These are phyloP conservation scores for Cyanocitta stelleri DNA, from an alignment of 2,113 vertebrate species.

Conservation along the genomic window DNA sequence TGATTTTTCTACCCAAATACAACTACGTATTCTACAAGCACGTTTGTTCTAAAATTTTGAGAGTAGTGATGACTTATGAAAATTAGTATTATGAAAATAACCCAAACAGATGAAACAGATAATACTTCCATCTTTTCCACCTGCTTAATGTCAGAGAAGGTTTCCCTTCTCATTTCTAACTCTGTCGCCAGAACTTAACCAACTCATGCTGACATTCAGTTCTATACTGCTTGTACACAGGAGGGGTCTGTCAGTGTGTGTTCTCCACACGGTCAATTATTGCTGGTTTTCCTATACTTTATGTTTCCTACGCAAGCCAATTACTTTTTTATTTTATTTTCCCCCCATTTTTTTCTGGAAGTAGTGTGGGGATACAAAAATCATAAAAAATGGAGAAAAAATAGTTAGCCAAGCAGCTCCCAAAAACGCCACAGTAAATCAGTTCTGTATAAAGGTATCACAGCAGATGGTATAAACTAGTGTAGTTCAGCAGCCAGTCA, in stretches of 20 bases:
- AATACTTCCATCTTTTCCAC: not conserved
- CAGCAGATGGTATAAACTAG: not conserved
- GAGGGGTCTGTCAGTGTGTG: not conserved
- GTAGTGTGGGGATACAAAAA: not conserved
- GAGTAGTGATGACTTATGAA: not conserved
- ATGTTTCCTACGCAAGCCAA: not conserved
- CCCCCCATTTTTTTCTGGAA: rapidly evolving
- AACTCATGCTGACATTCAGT: not conserved
- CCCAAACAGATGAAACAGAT: not conserved
- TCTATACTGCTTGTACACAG: not conserved
- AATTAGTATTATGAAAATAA: not conserved
- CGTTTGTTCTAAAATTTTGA: not conserved
- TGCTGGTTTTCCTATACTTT: not conserved
- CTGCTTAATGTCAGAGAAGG: not conserved
- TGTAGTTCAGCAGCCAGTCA: not conserved
- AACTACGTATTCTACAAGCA: not conserved
- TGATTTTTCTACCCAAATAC: not conserved
- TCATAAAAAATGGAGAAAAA: not conserved
- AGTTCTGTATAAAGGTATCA: not conserved
- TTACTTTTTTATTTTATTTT: not conserved
- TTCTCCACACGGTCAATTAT: not conserved
- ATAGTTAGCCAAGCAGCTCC: not conserved
- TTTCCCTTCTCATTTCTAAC: not conserved
- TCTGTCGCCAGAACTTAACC: not conserved
- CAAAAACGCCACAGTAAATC: not conserved